Conservation (phyloP, 2,888 invertebrate genomes). For the Achlya flavicornis region DNA sequence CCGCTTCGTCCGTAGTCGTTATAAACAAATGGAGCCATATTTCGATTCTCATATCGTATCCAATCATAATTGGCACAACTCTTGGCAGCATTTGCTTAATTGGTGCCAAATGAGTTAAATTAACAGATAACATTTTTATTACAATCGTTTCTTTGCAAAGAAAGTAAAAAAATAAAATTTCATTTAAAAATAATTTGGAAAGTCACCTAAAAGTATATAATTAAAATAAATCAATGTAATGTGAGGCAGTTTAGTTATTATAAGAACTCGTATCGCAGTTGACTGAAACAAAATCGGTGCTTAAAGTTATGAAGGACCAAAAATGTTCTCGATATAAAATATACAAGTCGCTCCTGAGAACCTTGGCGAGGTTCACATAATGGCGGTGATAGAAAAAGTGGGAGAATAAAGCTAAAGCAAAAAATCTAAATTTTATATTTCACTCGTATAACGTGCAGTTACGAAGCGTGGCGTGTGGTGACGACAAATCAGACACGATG, state of each 20-base stretch:
- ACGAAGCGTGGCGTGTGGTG: constrained; percentile 23
- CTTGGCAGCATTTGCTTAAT: background rate
- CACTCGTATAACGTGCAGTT: constrained; percentile 29
- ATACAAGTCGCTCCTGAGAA: constrained; percentile 29
- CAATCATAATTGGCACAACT: background rate
- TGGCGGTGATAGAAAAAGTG: constrained; percentile 31
- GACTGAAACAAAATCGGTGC: constrained; percentile 31
- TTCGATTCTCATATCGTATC: constrained; percentile 27
- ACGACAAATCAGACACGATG: constrained; percentile 16
- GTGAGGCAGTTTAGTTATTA: background rate
- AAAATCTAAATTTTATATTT: constrained; percentile 24
- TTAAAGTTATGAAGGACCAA: constrained; percentile 6
- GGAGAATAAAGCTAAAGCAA: constrained; percentile 18
- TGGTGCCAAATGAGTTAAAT: background rate
- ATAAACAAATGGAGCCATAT: constrained; percentile 57
- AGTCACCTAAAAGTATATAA: background rate
- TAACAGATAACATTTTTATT: background rate
- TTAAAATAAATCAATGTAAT: too few species aligned
- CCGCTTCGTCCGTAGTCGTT: constrained; percentile 59
- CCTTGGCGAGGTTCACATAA: constrained; percentile 27
- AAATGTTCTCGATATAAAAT: constrained; percentile 23
- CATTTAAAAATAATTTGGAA: background rate
- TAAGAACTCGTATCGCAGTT: constrained; percentile 23
- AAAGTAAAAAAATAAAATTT: background rate
- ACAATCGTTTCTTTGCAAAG: background rate